These are phyloP conservation scores for Patella caerulea DNA, from an alignment of 2,888 invertebrate genomes.

Conservation along the genomic window DNA sequence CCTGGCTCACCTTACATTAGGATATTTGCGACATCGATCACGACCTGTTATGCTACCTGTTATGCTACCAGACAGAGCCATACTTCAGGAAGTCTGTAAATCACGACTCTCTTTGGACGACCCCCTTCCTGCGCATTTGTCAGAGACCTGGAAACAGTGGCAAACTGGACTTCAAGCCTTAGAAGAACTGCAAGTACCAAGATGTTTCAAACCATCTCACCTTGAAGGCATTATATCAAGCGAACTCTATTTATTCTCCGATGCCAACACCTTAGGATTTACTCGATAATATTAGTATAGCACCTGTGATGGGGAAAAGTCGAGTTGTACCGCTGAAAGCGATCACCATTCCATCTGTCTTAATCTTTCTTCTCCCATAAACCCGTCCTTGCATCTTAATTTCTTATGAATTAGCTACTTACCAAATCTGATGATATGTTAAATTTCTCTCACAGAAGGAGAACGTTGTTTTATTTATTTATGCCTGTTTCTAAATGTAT, in stretches of 20 bases:
- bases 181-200: neutral
- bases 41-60: neutral
- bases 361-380: too few species aligned
- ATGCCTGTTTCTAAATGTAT: too few species aligned
- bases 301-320: neutral
- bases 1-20: too few species aligned
- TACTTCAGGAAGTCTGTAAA: neutral
- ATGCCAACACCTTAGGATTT: neutral
- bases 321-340: neutral
- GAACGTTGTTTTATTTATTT: too few species aligned
- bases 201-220: conserved; percentile 2
- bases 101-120: neutral
- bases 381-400: too few species aligned
- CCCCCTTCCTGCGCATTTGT: neutral
- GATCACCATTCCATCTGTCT: too few species aligned
- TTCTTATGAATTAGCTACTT: too few species aligned
- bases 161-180: neutral
- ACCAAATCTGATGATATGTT: too few species aligned
- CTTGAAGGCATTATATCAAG: neutral
- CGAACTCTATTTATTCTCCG: neutral
- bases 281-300: neutral
- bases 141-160: neutral
- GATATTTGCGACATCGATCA: too few species aligned
- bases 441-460: too few species aligned
- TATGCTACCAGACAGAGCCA: neutral